Evolutionary conservation across 2,797 vertebrate genomes (phyloP).

Genomic region (Spinus olivaceus): DNA sequence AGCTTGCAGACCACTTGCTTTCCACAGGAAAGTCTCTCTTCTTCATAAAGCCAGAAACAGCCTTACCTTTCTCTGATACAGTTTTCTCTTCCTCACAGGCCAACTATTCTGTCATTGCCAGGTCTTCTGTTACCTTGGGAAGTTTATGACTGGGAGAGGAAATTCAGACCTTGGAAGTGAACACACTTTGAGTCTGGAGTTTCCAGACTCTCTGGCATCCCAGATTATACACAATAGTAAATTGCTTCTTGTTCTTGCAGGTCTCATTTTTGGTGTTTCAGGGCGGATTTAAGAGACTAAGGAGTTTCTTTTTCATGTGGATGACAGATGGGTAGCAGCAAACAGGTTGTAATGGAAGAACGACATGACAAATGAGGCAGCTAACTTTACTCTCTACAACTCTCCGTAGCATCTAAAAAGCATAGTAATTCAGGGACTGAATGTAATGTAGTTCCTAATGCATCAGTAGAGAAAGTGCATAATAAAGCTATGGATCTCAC

Average conservation of each 20-base stretch:
- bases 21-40: not conserved
- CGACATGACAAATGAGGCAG: conserved; percentile 45
- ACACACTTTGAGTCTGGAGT: not conserved
- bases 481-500: not conserved
- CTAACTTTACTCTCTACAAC: not conserved
- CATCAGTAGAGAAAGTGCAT: not conserved
- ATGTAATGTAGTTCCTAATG: not conserved
- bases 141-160: not conserved
- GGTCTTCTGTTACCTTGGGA: not conserved
- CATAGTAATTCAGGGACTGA: not conserved
- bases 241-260: not conserved
- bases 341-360: conserved; percentile 22
- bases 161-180: not conserved
- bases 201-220: not conserved
- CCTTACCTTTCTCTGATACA: not conserved
- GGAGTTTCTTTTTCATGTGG: not conserved
- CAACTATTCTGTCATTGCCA: not conserved
- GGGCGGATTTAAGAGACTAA: not conserved
- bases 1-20: not conserved
- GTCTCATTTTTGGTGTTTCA: not conserved
- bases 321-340: conserved; percentile 42
- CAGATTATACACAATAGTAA: not conserved
- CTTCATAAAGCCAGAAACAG: not conserved
- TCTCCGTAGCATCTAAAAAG: not conserved
- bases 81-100: not conserved